phyloP scores from a whole-genome alignment of 2,797 vertebrate species.

The Emys orbicularis region DNA sequence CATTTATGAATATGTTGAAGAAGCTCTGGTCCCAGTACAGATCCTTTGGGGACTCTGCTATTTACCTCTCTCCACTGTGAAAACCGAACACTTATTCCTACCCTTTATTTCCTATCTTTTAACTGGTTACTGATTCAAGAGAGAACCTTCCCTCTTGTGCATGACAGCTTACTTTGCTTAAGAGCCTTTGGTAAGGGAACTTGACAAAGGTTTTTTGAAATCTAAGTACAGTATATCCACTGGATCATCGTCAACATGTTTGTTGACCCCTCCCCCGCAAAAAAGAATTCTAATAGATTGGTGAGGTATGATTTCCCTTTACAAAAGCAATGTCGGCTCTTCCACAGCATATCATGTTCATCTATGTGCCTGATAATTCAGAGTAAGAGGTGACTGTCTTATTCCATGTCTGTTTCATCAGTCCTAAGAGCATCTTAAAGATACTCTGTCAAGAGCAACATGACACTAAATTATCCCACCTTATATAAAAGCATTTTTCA shows the following conservation, averaged over 20 bases:
- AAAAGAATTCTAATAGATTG: background rate
- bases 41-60: background rate
- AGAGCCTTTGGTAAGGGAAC: background rate
- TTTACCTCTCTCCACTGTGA: background rate
- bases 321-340: background rate
- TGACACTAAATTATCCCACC: background rate
- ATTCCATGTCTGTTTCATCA: accelerated
- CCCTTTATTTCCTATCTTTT: background rate
- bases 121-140: background rate
- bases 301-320: background rate
- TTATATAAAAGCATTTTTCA: background rate
- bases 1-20: background rate
- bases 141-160: background rate
- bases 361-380: background rate
- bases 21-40: background rate
- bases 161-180: background rate
- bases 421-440: background rate
- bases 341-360: background rate
- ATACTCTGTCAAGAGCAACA: background rate
- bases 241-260: background rate
- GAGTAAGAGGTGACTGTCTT: background rate
- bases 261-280: background rate
- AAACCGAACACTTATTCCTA: background rate
- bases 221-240: background rate
- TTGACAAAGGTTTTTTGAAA: background rate